Conservation (phyloP, 2,797 vertebrate genomes). For the Leptatherina wallacei region DNA sequence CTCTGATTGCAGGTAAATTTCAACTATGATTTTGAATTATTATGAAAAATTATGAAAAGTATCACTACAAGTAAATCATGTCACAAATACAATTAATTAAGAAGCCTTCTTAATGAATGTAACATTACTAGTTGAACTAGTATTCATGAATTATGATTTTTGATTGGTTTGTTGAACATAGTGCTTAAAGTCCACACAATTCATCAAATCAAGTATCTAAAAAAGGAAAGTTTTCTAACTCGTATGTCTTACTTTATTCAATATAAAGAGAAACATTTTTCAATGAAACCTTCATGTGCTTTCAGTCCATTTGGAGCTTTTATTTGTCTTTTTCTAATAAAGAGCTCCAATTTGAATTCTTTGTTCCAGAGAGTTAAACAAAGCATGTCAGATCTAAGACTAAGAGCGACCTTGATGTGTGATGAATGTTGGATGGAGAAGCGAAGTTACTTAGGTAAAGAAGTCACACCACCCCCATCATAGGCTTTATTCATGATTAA, state of each 20-base stretch:
- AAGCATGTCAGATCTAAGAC: background rate
- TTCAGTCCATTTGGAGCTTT: background rate
- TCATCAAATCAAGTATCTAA: background rate
- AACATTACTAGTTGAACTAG: background rate
- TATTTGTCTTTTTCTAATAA: background rate
- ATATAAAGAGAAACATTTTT: background rate
- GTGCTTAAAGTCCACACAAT: no score
- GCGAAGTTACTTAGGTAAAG: background rate
- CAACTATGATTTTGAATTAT: no score
- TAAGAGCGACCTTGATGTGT: background rate
- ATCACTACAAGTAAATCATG: no score
- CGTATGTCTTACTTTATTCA: no score
- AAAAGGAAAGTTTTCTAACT: no score
- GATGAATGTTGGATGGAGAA: background rate
- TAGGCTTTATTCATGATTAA: background rate
- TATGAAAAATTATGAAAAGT: no score
- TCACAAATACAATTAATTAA: no score
- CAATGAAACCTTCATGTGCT: background rate
- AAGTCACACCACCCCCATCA: background rate
- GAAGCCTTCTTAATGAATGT: no score
- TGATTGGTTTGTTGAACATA: background rate
- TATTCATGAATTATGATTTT: background rate
- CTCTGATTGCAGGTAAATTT: background rate
- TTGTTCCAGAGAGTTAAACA: background rate
- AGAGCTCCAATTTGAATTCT: background rate